phyloP scores from a whole-genome alignment of 2,113 vertebrate species.

The Erythrocebus patas region DNA sequence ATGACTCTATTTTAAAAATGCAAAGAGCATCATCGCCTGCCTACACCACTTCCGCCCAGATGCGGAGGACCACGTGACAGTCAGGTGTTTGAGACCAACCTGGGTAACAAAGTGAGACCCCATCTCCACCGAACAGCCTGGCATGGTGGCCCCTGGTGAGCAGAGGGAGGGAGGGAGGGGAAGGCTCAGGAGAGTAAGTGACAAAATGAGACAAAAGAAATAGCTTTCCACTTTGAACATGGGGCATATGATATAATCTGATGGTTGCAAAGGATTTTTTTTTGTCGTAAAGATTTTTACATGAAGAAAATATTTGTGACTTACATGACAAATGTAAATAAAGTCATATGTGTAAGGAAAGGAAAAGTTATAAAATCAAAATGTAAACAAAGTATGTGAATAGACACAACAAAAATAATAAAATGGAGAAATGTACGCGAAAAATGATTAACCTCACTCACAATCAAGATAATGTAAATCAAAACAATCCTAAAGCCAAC shows the following conservation, averaged over 20 bases:
- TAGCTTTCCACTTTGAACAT: background rate
- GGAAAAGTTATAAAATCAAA: background rate
- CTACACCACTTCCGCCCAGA: background rate
- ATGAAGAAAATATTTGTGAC: background rate
- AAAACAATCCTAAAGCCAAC: background rate
- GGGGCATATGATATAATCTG: background rate
- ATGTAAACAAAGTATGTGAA: background rate
- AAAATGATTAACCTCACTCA: background rate
- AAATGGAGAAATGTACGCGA: background rate
- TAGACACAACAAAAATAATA: background rate
- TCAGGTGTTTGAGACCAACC: no score
- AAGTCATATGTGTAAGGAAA: no score
- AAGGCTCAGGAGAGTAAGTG: background rate
- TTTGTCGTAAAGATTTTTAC: background rate
- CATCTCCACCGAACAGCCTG: background rate
- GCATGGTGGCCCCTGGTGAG: background rate
- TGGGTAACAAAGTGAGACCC: no score
- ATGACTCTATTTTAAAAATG: background rate
- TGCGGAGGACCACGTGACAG: background rate
- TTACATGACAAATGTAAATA: background rate
- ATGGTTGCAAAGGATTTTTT: accelerated
- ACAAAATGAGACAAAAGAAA: background rate
- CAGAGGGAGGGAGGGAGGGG: background rate
- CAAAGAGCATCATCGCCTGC: background rate
- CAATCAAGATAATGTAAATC: background rate